These are phyloP conservation scores for Papilio elwesi DNA, from an alignment of 2,888 invertebrate genomes.

Conservation along the genomic window DNA sequence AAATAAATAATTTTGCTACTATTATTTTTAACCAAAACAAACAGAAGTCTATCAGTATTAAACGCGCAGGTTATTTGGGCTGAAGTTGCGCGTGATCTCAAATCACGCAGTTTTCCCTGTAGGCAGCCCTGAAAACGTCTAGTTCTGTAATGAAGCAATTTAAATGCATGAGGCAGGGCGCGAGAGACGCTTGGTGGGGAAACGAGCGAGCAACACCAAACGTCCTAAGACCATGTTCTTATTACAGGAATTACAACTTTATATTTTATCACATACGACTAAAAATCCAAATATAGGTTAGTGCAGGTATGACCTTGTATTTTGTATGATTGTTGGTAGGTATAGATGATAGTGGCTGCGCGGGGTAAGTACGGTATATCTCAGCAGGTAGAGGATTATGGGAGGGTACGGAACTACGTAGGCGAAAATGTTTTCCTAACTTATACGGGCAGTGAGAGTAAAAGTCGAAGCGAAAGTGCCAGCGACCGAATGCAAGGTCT, in stretches of 20 bases:
- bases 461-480: conserved; percentile 78
- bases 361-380: conserved; percentile 81
- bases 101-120: conserved; percentile 60
- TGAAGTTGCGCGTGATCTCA: conserved; percentile 50
- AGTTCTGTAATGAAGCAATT: conserved; percentile 85
- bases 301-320: conserved; percentile 45
- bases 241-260: conserved; percentile 48
- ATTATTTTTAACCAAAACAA: conserved; percentile 1
- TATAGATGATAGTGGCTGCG: conserved; percentile 81
- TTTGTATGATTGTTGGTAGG: conserved; percentile 59
- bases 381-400: conserved; percentile 82
- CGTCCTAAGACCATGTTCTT: conserved; percentile 50
- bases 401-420: conserved; percentile 72
- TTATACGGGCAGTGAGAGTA: conserved; percentile 79
- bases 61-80: conserved; percentile 46
- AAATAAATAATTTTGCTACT: no score
- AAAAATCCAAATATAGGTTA: conserved; percentile 41
- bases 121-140: conserved; percentile 81
- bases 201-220: conserved; percentile 53
- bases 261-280: accelerated
- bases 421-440: conserved; percentile 82
- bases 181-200: conserved; percentile 79
- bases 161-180: conserved; percentile 85
- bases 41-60: conserved; percentile 20
- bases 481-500: conserved; percentile 51